phyloP scores from a whole-genome alignment of 2,888 invertebrate species.

The Caenorhabditis doughertyi region DNA sequence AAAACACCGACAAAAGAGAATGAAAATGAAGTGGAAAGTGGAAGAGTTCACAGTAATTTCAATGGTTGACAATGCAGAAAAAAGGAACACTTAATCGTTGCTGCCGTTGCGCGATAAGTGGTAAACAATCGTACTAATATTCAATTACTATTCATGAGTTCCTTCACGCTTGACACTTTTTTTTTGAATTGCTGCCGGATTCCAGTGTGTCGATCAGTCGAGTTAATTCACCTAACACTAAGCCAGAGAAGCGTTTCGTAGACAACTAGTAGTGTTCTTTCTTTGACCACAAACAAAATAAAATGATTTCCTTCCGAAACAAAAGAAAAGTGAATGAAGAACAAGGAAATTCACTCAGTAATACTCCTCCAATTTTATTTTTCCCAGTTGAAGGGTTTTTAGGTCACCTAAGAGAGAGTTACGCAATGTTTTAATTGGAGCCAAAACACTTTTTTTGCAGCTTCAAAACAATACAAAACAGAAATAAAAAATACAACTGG shows the following conservation, averaged over 20 bases:
- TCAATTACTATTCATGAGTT: slow-evolving; percentile 66
- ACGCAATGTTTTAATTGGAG: neutral
- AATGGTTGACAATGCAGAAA: slow-evolving; percentile 20
- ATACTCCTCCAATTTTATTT: slow-evolving; percentile 10
- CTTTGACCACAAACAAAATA: slow-evolving; percentile 40
- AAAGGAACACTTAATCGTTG: slow-evolving; percentile 49
- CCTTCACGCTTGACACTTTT: slow-evolving; percentile 33
- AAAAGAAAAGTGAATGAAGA: slow-evolving; percentile 39
- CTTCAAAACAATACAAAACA: too few species aligned
- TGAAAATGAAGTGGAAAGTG: neutral
- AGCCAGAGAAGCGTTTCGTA: slow-evolving; percentile 19
- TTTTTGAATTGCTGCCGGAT: slow-evolving; percentile 33
- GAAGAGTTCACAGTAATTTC: slow-evolving; percentile 54
- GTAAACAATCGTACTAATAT: slow-evolving; percentile 68
- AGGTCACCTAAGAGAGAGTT: neutral
- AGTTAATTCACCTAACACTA: slow-evolving; percentile 38
- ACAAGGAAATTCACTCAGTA: slow-evolving; percentile 18
- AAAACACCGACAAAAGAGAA: slow-evolving; percentile 19
- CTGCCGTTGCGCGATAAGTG: slow-evolving; percentile 45
- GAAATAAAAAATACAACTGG: too few species aligned
- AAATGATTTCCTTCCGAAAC: slow-evolving; percentile 47
- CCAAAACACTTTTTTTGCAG: too few species aligned
- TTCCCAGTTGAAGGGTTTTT: too few species aligned
- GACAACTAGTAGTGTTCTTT: slow-evolving; percentile 26
- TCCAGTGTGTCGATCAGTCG: slow-evolving; percentile 8